These are phyloP conservation scores for Scolopax rusticola DNA, from an alignment of 2,797 vertebrate species.

Conservation along the genomic window DNA sequence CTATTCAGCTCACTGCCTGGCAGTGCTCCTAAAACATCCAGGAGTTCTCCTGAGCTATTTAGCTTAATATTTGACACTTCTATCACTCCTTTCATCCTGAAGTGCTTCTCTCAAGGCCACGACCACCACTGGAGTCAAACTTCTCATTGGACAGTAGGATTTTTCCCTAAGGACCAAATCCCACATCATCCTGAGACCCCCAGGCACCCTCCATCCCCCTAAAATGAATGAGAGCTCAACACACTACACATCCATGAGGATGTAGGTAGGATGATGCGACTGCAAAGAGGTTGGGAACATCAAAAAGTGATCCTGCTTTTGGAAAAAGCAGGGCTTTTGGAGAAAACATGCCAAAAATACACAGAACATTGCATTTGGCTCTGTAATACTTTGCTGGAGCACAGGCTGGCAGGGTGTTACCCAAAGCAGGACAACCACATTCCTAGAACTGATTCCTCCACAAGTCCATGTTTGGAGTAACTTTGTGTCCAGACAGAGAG, in stretches of 20 bases:
- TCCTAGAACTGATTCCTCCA: not conserved
- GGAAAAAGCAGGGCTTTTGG: not conserved
- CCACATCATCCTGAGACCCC: rapidly evolving
- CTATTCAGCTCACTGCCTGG: conserved; percentile 5
- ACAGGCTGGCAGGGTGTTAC: not conserved
- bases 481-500: rapidly evolving
- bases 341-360: rapidly evolving
- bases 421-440: not conserved
- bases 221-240: not conserved
- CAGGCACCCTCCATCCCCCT: not conserved
- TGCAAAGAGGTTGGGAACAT: not conserved
- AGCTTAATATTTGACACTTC: conserved; percentile 46
- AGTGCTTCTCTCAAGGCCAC: not conserved
- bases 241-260: rapidly evolving
- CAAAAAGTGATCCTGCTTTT: not conserved
- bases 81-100: conserved; percentile 8
- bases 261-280: rapidly evolving
- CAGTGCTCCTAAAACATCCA: conserved; percentile 26
- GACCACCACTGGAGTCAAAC: not conserved
- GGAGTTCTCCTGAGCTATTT: not conserved
- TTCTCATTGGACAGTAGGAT: rapidly evolving
- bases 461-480: rapidly evolving
- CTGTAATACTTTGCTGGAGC: not conserved
- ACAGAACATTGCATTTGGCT: not conserved
- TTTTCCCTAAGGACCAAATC: not conserved